These are phyloP conservation scores for Branchellion lobata DNA, from an alignment of 2,888 invertebrate species.

Conservation along the genomic window DNA sequence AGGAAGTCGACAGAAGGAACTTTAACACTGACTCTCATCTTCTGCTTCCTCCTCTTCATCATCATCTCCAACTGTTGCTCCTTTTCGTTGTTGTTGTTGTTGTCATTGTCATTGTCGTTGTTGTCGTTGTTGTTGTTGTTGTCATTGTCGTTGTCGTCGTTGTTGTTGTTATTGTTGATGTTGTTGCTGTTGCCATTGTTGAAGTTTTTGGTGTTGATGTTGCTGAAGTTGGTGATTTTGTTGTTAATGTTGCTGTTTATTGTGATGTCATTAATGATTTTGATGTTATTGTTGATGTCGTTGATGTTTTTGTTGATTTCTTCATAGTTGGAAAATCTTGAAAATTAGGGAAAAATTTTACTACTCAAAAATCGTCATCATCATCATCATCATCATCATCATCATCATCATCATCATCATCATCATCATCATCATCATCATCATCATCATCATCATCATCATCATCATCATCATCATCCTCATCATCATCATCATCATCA, in stretches of 20 bases:
- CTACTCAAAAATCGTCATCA: not conserved
- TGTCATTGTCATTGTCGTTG: not conserved
- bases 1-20: not conserved
- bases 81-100: not conserved
- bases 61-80: not conserved
- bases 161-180: conserved; percentile 7
- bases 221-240: not conserved
- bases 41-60: not conserved
- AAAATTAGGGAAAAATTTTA: no score
- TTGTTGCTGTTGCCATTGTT: not conserved
- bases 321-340: no score
- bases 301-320: no score
- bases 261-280: not conserved
- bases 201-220: not conserved
- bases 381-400: not conserved
- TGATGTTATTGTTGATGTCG: not conserved
- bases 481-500: not conserved
- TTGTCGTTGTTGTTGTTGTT: not conserved
- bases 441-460: not conserved
- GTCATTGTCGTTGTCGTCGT: not conserved
- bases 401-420: not conserved
- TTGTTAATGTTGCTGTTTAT: not conserved
- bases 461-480: not conserved
- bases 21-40: not conserved
- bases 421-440: conserved; percentile 2